Percentiles rank a stretch among this genome's conserved stretches.
These are phyloP conservation scores for Enoplosus armatus DNA, from an alignment of 2,797 vertebrate genomes.

Conservation along the genomic window DNA sequence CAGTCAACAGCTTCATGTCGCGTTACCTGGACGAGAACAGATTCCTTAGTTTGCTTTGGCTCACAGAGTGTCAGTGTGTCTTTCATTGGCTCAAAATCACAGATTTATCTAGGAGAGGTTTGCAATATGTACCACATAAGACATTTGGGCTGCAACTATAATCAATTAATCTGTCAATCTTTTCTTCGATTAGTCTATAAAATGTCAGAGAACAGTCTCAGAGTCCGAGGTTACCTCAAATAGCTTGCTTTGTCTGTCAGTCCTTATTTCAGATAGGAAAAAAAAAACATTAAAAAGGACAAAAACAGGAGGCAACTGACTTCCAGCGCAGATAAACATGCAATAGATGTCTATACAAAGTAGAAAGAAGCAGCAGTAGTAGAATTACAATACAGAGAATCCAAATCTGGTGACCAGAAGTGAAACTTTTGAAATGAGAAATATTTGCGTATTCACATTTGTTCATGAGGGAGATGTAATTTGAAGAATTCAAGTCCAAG, in stretches of 20 bases:
- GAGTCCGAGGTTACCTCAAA: neutral
- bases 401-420: too few species aligned
- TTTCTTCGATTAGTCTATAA: neutral
- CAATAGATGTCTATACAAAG: neutral
- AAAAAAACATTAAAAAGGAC: neutral
- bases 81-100: neutral
- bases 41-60: conserved; percentile 15
- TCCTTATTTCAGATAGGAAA: neutral
- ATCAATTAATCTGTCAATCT: neutral
- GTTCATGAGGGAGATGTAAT: neutral
- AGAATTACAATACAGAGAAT: too few species aligned
- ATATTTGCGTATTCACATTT: neutral
- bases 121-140: neutral
- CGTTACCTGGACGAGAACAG: conserved; percentile 17
- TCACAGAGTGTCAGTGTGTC: conserved; percentile 5
- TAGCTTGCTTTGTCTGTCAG: neutral
- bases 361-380: neutral
- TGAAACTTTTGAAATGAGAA: too few species aligned
- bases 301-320: neutral
- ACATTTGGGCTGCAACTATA: neutral
- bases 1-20: conserved; percentile 24
- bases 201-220: neutral
- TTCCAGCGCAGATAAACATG: neutral
- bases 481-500: too few species aligned
- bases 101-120: neutral